Evolutionary conservation across 2,797 vertebrate genomes (phyloP), one percentile per base, ranked within the genome.

Genomic region (Scomberomorus guttatus): DNA sequence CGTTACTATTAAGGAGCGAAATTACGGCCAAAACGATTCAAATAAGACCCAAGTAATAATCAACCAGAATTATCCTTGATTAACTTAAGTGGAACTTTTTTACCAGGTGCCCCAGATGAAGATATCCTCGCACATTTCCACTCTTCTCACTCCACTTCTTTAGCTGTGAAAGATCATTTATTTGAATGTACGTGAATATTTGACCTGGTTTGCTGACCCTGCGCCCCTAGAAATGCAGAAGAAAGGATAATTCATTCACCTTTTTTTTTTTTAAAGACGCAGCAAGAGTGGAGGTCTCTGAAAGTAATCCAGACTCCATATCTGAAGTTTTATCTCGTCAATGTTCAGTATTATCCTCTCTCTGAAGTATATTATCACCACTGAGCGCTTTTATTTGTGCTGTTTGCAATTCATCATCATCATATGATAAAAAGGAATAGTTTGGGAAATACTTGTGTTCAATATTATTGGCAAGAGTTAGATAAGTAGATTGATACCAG

Each of bases 381-480:
- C 54, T 12, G 6, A 81, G 83, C 62, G 50, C 82, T 83, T 87
- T 77, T 32, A 66, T 75, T 65, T 72, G 54, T 72, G 54, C 66
- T 75, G 12, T 55, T 71, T 81, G 60, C 37, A 5, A 13, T 65
- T 44, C 51, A 59, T 71, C 34, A 20, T 44, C 51, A 59, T 71
- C 34, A 20, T 56, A 62, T 63, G 25, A 79, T 14, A n/a, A 59
- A 65, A 25, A 55, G 4, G 24, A 73, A 48, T 27, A 29, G 44
- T 60, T n/a, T 46, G 5, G 63, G 12, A 50, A 63, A 60, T 48
- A 0, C 0, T 2, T 24, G 56, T 0, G 50, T 55, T 70, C 1
- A 1, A 2, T 70, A 34, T 42, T 25, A 24, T 17, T n/a, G 18
- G 39, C 18, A 1, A n/a, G 15, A 34, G 44, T 64, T 13, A 10